Evolutionary conservation across 2,888 invertebrate species (phyloP), one percentile per base, ranked within the genome.

Genomic region (Therioaphis trifolii): DNA sequence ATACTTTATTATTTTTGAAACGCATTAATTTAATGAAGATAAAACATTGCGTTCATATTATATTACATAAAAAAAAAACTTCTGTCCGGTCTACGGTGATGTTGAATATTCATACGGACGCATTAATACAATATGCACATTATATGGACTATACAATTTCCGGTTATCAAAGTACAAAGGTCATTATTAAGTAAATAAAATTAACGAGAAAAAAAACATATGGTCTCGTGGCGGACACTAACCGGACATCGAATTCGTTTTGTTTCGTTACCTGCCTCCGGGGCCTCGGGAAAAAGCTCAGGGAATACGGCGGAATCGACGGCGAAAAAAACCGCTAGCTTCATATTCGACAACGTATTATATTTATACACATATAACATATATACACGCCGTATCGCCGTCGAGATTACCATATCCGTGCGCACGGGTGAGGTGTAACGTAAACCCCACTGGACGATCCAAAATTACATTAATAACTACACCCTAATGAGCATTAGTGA

Each of bases 381-480:
- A 27, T 21, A 27, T 21, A 43, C 69, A 2, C 46, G 18, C 5
- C 21, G 24, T 46, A 63, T 15, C 49, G 15, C 29, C 46, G 9
- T 11, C 18, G 77, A 63, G 63, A 66, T 77, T 77, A 77, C 78
- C 78, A 4, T 40, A 35, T 12, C 2, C 35, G 35, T 49, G 35
- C 40, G 21, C 11, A 11, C 52, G 58, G 15, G 27, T 15, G 43
- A 27, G 61, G 40, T 43, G 40, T 71, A 63, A 63, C 63, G 72
- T 12, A 29, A 49, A 21, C 72, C 71, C 58, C n/a, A 63, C 58
- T 49, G 58, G 49, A 72, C 71, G 61, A 71, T 58, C 71, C 80
- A 11, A 71, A 72, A 82, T 71, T 72, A 61, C 80, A 72, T 82
- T 82, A 82, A 82, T 82, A 82, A 82, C 61, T 72, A 72, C 61